phyloP scores from a whole-genome alignment of 2,113 vertebrate species.

The Pseudois nayaur region DNA sequence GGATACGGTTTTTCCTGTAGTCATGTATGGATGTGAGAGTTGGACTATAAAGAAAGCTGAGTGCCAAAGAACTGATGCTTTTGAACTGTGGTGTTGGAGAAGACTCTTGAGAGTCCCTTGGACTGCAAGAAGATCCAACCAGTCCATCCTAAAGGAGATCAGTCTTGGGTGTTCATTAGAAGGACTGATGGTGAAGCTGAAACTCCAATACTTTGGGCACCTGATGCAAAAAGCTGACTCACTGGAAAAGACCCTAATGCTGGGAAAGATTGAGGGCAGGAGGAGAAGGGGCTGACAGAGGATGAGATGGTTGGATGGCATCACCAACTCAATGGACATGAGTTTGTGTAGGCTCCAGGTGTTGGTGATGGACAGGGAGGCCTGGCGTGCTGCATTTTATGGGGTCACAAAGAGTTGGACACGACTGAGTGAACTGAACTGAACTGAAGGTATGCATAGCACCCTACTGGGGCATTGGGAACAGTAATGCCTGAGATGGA shows the following conservation, averaged over 20 bases:
- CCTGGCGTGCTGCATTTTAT: background rate
- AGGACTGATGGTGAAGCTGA: background rate
- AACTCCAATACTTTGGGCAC: background rate
- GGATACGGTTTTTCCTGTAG: background rate
- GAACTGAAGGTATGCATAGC: background rate
- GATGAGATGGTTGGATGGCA: background rate
- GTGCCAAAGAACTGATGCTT: fast-evolving
- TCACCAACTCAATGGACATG: background rate
- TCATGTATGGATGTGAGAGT: background rate
- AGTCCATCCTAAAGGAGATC: background rate
- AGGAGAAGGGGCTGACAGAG: background rate
- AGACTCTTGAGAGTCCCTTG: background rate
- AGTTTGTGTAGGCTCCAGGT: background rate
- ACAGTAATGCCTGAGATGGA: background rate
- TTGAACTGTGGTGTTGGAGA: background rate
- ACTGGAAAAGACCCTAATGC: background rate
- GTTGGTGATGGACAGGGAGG: background rate
- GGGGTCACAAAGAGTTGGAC: fast-evolving
- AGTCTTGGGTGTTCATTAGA: background rate
- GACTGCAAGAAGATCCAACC: background rate
- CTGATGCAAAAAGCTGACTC: background rate
- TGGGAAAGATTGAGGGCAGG: background rate
- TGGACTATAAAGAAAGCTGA: background rate
- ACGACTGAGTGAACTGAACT: background rate
- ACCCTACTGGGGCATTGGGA: background rate